Evolutionary conservation across 2,888 invertebrate species (phyloP).

Genomic region (Abrostola triplasia): DNA sequence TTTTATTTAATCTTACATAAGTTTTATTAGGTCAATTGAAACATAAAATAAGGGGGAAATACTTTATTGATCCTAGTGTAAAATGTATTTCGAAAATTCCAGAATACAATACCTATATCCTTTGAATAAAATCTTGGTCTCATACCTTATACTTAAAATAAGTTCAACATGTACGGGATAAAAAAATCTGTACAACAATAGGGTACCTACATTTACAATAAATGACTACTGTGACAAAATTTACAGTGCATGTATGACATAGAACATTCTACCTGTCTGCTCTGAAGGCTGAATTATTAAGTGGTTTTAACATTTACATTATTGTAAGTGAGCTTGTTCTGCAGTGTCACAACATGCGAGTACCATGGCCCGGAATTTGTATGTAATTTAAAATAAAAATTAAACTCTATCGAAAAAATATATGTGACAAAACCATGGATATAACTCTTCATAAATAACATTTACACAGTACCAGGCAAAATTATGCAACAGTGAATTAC

Average conservation of each 20-base stretch:
- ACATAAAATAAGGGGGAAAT: conserved; percentile 78
- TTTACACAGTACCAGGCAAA: conserved; percentile 65
- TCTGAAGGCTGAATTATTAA: conserved; percentile 27
- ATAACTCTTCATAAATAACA: conserved; percentile 53
- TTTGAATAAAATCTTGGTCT: conserved; percentile 87
- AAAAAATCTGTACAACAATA: conserved; percentile 82
- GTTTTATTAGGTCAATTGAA: conserved; percentile 65
- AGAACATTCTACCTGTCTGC: conserved; percentile 37
- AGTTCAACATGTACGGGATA: conserved; percentile 73
- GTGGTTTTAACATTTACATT: conserved; percentile 38
- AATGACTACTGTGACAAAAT: conserved; percentile 74
- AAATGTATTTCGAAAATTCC: conserved; percentile 87
- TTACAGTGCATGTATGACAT: conserved; percentile 70
- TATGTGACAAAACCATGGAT: conserved; percentile 52
- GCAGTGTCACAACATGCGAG: conserved; percentile 35
- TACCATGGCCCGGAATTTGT: conserved; percentile 33
- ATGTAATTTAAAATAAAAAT: conserved; percentile 33
- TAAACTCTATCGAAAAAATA: conserved; percentile 35
- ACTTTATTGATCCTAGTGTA: conserved; percentile 88
- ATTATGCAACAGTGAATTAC: conserved; percentile 60
- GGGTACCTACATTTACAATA: conserved; percentile 76
- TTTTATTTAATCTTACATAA: conserved; percentile 47
- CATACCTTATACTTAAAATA: conserved; percentile 83
- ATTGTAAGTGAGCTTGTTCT: conserved; percentile 36
- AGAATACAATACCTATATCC: conserved; percentile 82